These are phyloP conservation scores for Odontomyia ornata DNA, from an alignment of 2,888 invertebrate species.

Conservation along the genomic window DNA sequence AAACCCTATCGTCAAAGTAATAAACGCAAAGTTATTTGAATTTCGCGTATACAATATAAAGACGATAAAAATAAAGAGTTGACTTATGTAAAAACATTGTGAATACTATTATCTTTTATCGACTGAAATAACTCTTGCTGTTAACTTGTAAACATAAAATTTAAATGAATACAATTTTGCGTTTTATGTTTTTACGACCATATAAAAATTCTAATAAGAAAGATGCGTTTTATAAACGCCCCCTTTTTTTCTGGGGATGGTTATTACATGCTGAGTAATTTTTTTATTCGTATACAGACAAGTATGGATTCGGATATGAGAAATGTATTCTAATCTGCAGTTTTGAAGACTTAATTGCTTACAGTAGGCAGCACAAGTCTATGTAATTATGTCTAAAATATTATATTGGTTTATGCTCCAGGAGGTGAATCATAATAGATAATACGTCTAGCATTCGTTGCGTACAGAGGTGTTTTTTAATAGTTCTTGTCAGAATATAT, in stretches of 20 bases:
- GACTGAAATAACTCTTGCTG: slow-evolving; percentile 34
- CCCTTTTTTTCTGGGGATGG: background rate
- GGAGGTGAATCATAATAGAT: too few relatives aligned
- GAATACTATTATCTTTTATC: slow-evolving; percentile 12
- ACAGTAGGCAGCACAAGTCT: too few relatives aligned
- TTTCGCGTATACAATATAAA: background rate
- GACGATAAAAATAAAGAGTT: slow-evolving; percentile 21
- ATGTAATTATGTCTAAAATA: too few relatives aligned
- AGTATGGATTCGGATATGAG: too few relatives aligned
- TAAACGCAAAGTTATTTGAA: slow-evolving; percentile 11
- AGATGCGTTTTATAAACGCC: slow-evolving; percentile 34
- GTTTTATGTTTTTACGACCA: slow-evolving; percentile 16
- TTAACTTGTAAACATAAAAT: slow-evolving; percentile 41
- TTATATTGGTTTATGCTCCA: too few relatives aligned
- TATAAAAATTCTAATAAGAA: slow-evolving; percentile 18
- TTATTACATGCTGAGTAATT: too few relatives aligned
- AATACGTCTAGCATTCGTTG: too few relatives aligned
- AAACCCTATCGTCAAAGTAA: background rate
- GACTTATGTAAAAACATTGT: slow-evolving; percentile 4
- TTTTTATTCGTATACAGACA: too few relatives aligned
- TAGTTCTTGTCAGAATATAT: too few relatives aligned
- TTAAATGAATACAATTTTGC: slow-evolving; percentile 33
- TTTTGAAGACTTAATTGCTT: too few relatives aligned
- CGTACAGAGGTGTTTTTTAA: too few relatives aligned
- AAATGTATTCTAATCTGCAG: too few relatives aligned